Percentiles rank a stretch among this genome's conserved stretches.
Conservation (phyloP, 2,113 vertebrate species). For the Struthidea cinerea region DNA sequence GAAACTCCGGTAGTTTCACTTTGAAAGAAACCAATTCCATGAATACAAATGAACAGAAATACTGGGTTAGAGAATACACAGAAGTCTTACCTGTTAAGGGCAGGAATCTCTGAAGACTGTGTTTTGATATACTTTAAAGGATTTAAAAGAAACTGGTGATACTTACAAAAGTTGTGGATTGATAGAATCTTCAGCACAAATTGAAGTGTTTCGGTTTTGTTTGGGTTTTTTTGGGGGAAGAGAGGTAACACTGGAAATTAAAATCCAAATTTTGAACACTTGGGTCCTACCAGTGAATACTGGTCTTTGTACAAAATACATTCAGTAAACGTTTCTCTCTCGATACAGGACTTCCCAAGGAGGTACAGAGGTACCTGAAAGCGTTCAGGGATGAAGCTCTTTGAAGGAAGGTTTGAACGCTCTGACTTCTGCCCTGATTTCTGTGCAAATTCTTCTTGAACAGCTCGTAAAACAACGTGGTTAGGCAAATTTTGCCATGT, state of each 20-base stretch:
- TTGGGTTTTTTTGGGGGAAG: rapidly evolving
- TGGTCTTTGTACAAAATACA: background rate
- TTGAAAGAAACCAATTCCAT: background rate
- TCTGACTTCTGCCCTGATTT: background rate
- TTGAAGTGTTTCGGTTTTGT: background rate
- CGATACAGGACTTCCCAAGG: too few species aligned
- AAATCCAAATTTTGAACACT: background rate
- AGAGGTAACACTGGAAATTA: background rate
- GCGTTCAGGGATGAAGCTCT: rapidly evolving
- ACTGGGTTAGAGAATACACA: background rate
- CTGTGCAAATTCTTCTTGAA: too few species aligned
- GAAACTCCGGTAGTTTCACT: background rate
- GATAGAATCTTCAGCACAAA: background rate
- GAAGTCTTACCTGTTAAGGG: background rate
- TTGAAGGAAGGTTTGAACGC: background rate
- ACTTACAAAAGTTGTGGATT: background rate
- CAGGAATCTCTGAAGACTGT: background rate
- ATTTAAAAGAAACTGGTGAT: background rate
- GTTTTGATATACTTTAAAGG: background rate
- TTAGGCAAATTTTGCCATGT: rapidly evolving
- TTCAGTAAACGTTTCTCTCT: background rate
- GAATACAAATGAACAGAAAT: background rate
- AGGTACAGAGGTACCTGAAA: too few species aligned
- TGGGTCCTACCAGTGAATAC: background rate
- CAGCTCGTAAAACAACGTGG: rapidly evolving